Evolutionary conservation across 2,797 vertebrate species (phyloP), one percentile per base, ranked within the genome.

Genomic region (Hydrophis major): DNA sequence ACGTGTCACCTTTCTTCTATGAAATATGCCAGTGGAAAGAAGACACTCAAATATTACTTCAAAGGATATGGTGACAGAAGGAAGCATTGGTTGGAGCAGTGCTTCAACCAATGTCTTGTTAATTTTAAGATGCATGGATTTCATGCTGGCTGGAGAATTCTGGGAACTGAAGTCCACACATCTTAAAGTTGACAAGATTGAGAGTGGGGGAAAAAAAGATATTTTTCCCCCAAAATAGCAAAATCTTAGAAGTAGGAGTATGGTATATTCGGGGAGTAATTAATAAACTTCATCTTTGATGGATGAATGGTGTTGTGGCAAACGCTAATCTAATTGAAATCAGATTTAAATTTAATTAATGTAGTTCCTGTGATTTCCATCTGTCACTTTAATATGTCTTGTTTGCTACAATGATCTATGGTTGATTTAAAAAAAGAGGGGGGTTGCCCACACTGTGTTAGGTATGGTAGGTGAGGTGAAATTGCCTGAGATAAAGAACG

Each of bases 201-300:
- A 69, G n/a, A 7, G 14, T 2, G 1, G 3, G 3, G n/a, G 1
- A 5, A 8, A 10, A 53, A 53, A 53, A 2, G 18, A 4, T 20
- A 78, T 78, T 8, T 42, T 20, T 1, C 37, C 20, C 37, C 37
- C 11, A 47, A 83, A 8, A 1, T 18, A 83, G 20, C 37, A 83
- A 83, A 12, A 47, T 83, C 18, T 83, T 47, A 83, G 3, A 37
- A 83, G 37, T 47, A 20, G 37, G 6, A 22, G 18, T 20, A 25
- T 47, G 20, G 4, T 83, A 12, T 83, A 11, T 83, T 83, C 4
- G 2, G 20, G 37, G 74, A 25, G 1, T 47, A 20, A 83, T 47
- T 47, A 47, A 83, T 83, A 37, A 22, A 83, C 18, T 47, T 83
- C 37, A 47, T 18, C 37, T 25, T 83, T 83, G 37, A 47, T 83